Evolutionary conservation across 2,888 invertebrate genomes (phyloP).

Genomic region (Chrysolina americana): DNA sequence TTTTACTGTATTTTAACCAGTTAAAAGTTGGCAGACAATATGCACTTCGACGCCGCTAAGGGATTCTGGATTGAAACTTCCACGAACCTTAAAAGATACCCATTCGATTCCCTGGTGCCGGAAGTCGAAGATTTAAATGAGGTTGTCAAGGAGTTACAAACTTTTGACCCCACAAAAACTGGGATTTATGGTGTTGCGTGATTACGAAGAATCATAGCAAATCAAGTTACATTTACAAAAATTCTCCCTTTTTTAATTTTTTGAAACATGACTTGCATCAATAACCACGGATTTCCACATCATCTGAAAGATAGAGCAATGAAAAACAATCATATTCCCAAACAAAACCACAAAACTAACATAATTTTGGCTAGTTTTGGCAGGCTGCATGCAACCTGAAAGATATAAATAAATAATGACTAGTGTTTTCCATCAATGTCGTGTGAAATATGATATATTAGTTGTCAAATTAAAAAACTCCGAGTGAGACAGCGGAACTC

Average conservation of each 20-base stretch:
- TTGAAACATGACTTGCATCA: background rate
- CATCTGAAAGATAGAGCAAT: too few species aligned
- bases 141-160: slow-evolving; percentile 7
- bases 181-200: slow-evolving; percentile 7
- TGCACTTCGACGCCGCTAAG: slow-evolving; percentile 15
- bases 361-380: too few species aligned
- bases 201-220: background rate
- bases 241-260: background rate
- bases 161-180: background rate
- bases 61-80: slow-evolving; percentile 22
- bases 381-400: too few species aligned
- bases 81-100: slow-evolving; percentile 8
- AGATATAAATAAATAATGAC: too few species aligned
- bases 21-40: slow-evolving; percentile 16
- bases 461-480: too few species aligned
- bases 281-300: too few species aligned
- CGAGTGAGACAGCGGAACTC: too few species aligned
- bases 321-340: too few species aligned
- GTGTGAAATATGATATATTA: too few species aligned
- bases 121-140: slow-evolving; percentile 18
- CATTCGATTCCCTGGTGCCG: slow-evolving; percentile 1
- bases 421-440: too few species aligned
- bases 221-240: background rate
- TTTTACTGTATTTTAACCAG: slow-evolving; percentile 5
- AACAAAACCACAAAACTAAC: too few species aligned